Conservation (phyloP, 2,888 invertebrate species). For the Meiosimyza decipiens region DNA sequence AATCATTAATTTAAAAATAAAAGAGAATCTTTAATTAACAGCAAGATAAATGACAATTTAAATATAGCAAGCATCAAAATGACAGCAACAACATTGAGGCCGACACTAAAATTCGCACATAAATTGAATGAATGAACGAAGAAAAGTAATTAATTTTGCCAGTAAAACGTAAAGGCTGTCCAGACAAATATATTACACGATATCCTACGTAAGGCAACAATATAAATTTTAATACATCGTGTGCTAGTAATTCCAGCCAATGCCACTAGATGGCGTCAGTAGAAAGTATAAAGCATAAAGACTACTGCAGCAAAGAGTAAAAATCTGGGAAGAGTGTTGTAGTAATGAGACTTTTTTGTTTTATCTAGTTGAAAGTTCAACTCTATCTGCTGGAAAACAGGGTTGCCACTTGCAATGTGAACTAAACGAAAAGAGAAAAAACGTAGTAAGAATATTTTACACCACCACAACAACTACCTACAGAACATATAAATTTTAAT, state of each 20-base stretch:
- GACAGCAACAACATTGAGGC: neutral
- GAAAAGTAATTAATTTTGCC: constrained; percentile 31
- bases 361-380: neutral
- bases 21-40: no score
- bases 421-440: neutral
- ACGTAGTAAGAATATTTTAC: neutral
- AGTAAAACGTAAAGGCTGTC: constrained; percentile 14
- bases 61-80: neutral
- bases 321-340: neutral
- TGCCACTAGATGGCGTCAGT: constrained; percentile 5
- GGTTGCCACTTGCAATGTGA: neutral
- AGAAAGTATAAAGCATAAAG: neutral
- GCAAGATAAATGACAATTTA: no score
- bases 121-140: constrained; percentile 10
- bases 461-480: neutral
- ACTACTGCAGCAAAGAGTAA: neutral
- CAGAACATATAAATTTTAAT: constrained; percentile 20
- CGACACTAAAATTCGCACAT: neutral
- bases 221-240: constrained; percentile 11
- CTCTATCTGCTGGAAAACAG: neutral
- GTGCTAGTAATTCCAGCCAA: neutral
- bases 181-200: constrained; percentile 28
- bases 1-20: no score
- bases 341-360: neutral
- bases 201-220: neutral